Conservation (phyloP, 2,888 invertebrate species). For the Lasioglossum pauxillum region DNA sequence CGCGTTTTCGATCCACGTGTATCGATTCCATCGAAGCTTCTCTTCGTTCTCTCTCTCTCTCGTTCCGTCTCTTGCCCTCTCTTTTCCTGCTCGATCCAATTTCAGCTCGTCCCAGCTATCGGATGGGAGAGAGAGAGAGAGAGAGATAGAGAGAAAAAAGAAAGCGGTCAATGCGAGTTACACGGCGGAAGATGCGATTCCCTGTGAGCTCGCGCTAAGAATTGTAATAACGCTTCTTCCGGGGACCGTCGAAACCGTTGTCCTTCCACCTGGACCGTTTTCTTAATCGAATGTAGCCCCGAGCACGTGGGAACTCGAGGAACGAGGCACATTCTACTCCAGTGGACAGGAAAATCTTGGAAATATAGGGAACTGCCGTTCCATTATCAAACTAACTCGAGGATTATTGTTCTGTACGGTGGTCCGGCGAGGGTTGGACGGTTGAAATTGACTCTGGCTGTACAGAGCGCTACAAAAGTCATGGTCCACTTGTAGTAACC, state of each 20-base stretch:
- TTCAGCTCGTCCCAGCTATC: conserved; percentile 39
- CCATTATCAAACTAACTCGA: conserved; percentile 8
- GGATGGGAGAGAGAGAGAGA: background rate
- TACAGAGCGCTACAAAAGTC: background rate
- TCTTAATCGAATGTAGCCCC: conserved; percentile 46
- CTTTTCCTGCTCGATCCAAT: conserved; percentile 45
- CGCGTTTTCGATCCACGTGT: conserved; percentile 29
- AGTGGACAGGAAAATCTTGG: conserved; percentile 23
- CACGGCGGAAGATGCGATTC: conserved; percentile 41
- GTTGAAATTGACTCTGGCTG: background rate
- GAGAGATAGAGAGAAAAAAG: background rate
- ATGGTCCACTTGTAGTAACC: background rate
- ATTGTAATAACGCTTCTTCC: conserved; percentile 54
- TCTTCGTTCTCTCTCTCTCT: background rate
- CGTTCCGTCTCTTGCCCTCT: background rate
- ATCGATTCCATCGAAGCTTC: background rate
- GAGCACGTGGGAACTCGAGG: conserved; percentile 19
- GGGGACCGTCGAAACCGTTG: conserved; percentile 27
- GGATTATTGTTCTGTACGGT: background rate
- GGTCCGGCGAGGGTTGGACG: background rate
- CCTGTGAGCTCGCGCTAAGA: conserved; percentile 46
- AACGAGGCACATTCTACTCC: conserved; percentile 14
- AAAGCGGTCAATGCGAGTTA: conserved; percentile 45
- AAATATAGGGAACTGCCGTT: background rate
- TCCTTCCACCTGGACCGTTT: conserved; percentile 41